Base-by-base conservation (phyloP, 2,797 vertebrate genomes). In the Taenioides sp. region DNA sequence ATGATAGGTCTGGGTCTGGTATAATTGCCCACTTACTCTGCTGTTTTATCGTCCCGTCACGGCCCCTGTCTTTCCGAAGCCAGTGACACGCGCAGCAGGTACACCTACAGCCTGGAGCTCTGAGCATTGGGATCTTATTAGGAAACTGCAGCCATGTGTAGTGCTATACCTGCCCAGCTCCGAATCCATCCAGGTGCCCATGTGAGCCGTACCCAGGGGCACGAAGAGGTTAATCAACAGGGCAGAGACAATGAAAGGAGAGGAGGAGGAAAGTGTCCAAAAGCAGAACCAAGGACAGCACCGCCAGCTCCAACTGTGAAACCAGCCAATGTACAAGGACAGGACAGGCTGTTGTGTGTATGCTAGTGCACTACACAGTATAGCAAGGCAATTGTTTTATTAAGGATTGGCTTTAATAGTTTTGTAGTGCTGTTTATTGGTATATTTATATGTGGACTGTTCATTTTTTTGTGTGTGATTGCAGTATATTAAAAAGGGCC, bases 161-260 rank as follows among this genome's bases (percentile, higher is more conserved):
- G 5, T 11, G 4, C 78, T 83, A 5, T 86, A 86, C 79, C 76
- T 69, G 80, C 72, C 31, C 62, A 65, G 84, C 68, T 68, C 23
- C 65, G 67, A 55, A 72, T 84, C 84, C 79, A 70, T 79, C 81
- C 76, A 47, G 70, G 73, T 71, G 74, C 76, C 86, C 88, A 87
- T 88, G 86, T 88, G 91, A 92, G 75, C 84, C 85, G 67, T 81
- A 88, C 85, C 92, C 88, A 2, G 68, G 84, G 90, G 91, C 85
- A 50, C 75, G 71, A 77, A 71, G 76, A 88, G 87, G 87, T 88
- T 91, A 89, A 91, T 90, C 87, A 92, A 84, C 82, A 73, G 84
- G 87, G 79, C 76, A 78, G 87, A 87, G 89, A 92, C 82, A 88
- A 86, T 88, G 80, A 85, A 86, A 82, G 82, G 85, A 78, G 71